phyloP scores from a whole-genome alignment of 2,797 vertebrate species.

The Momotus momota region DNA sequence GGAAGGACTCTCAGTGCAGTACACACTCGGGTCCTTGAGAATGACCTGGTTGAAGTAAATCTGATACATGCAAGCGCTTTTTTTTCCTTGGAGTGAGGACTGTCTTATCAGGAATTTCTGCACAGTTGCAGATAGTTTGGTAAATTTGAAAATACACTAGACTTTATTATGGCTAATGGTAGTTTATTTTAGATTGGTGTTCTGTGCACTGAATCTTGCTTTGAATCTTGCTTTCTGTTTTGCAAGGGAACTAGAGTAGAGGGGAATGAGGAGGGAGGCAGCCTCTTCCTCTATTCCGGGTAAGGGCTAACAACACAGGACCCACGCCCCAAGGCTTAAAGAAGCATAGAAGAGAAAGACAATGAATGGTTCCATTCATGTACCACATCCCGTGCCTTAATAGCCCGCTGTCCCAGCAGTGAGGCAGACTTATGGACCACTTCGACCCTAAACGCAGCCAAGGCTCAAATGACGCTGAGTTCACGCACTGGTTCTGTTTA shows the following conservation, averaged over 20 bases:
- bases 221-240: background rate
- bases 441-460: background rate
- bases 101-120: slow-evolving; percentile 12
- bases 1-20: slow-evolving; percentile 10
- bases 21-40: slow-evolving; percentile 26
- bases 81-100: background rate
- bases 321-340: fast-evolving
- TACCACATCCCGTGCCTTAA: background rate
- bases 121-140: slow-evolving; percentile 1
- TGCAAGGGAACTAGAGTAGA: background rate
- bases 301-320: background rate
- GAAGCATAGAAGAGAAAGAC: background rate
- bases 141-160: background rate
- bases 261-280: background rate
- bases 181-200: background rate
- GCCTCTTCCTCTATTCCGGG: background rate
- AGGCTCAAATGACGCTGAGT: background rate
- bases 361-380: background rate
- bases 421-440: background rate
- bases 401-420: background rate
- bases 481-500: background rate
- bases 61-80: background rate
- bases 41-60: background rate
- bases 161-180: slow-evolving; percentile 58
- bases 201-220: background rate